Percentiles rank a stretch among this genome's conserved stretches.
phyloP scores from a whole-genome alignment of 2,797 vertebrate genomes.

The Odontamblyopus rebecca region DNA sequence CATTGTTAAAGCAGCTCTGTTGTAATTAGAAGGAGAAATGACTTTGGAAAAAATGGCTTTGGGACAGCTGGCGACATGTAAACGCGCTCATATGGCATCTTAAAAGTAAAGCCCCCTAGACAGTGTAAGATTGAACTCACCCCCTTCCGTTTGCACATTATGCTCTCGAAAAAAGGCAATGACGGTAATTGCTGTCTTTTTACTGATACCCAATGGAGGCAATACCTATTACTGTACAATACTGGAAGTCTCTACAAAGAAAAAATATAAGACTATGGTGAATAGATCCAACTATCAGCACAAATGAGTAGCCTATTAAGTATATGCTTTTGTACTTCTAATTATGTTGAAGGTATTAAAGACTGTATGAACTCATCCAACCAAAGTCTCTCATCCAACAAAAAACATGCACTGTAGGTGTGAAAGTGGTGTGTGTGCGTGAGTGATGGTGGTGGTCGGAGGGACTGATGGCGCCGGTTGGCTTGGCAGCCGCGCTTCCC shows the following conservation, averaged over 20 bases:
- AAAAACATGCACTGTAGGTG: too few relatives aligned
- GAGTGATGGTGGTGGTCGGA: too few relatives aligned
- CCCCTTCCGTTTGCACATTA: slow-evolving; percentile 11
- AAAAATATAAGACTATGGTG: background rate
- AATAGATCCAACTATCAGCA: slow-evolving; percentile 1
- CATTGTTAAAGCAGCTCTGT: slow-evolving; percentile 75
- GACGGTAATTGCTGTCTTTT: slow-evolving; percentile 57
- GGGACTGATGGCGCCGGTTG: too few relatives aligned
- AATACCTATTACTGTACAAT: slow-evolving; percentile 44
- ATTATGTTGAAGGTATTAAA: background rate
- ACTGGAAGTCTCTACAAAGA: slow-evolving; percentile 19
- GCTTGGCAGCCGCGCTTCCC: too few relatives aligned
- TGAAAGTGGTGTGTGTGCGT: too few relatives aligned
- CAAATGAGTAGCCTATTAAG: slow-evolving; percentile 11
- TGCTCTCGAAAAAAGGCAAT: slow-evolving; percentile 28
- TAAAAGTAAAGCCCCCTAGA: slow-evolving; percentile 57
- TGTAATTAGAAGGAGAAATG: slow-evolving; percentile 80
- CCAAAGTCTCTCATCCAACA: too few relatives aligned
- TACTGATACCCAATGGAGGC: slow-evolving; percentile 41
- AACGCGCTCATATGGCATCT: slow-evolving; percentile 66
- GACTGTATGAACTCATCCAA: too few relatives aligned
- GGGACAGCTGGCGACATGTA: slow-evolving; percentile 70
- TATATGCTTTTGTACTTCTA: background rate
- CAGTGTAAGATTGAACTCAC: slow-evolving; percentile 38
- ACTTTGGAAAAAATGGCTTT: slow-evolving; percentile 73